A percentile compares a stretch with the other conserved stretches of the same genome.
Conservation (phyloP, 2,113 vertebrate species). For the Sitta europaea region DNA sequence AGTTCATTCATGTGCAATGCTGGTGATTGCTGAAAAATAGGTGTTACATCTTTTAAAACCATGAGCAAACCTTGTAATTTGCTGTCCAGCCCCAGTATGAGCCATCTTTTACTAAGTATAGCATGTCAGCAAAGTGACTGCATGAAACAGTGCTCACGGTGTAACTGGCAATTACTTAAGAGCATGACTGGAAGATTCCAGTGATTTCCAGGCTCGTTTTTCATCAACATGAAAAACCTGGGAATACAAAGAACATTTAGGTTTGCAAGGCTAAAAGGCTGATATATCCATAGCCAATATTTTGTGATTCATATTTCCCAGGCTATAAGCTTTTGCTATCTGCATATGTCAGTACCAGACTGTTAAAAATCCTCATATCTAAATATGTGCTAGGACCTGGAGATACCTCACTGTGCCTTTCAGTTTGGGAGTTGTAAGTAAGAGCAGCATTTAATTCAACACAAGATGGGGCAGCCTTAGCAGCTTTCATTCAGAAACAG, state of each 20-base stretch:
- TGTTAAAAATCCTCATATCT: not conserved
- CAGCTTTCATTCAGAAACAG: not conserved
- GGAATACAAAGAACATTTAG: not conserved
- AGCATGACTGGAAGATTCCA: not conserved
- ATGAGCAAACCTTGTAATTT: conserved; percentile 13
- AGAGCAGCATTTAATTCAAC: not conserved
- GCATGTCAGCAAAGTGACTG: not conserved
- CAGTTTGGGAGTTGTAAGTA: not conserved
- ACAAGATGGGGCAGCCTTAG: not conserved
- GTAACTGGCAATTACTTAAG: not conserved
- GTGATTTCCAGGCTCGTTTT: not conserved
- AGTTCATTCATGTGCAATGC: not conserved
- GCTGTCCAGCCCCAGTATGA: not conserved
- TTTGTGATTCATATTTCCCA: not conserved
- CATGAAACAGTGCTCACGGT: not conserved
- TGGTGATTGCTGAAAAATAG: not conserved
- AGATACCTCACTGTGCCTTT: not conserved
- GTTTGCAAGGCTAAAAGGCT: not conserved
- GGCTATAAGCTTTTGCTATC: not conserved
- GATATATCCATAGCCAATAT: not conserved
- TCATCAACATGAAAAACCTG: not conserved
- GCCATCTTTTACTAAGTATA: not conserved
- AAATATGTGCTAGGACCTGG: not conserved
- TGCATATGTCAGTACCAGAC: not conserved
- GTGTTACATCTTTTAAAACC: not conserved